A percentile compares a stretch with the other conserved stretches of the same genome.
These are phyloP conservation scores for Paratilapia polleni DNA, from an alignment of 2,113 vertebrate species.

Conservation along the genomic window DNA sequence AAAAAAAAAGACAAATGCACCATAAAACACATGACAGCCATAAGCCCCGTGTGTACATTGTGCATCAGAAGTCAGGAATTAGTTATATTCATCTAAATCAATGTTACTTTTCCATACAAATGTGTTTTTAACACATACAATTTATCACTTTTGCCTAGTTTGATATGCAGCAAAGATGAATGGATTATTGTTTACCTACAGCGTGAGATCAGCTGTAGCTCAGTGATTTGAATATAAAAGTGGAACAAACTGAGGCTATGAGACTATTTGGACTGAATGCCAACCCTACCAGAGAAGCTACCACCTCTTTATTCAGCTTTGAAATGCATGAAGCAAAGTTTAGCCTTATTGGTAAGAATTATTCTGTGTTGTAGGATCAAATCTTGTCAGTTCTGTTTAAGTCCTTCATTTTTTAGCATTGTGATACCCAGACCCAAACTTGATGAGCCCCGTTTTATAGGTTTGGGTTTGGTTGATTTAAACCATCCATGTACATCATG, in stretches of 20 bases:
- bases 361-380: not conserved
- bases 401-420: not conserved
- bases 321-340: not conserved
- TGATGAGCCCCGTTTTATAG: not conserved
- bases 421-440: not conserved
- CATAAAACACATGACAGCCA: not conserved
- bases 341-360: not conserved
- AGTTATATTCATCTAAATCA: not conserved
- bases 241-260: not conserved
- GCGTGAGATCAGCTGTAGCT: not conserved
- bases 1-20: not conserved
- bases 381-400: not conserved
- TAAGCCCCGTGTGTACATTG: rapidly evolving
- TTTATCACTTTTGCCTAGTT: not conserved
- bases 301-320: not conserved
- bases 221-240: not conserved
- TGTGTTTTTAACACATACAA: rapidly evolving
- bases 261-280: not conserved
- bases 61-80: not conserved
- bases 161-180: rapidly evolving
- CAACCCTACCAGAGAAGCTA: not conserved
- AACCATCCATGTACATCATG: rapidly evolving
- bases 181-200: not conserved
- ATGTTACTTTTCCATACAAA: rapidly evolving
- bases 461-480: not conserved